These are phyloP conservation scores for Macaria liturata DNA, from an alignment of 2,888 invertebrate genomes.

Conservation along the genomic window DNA sequence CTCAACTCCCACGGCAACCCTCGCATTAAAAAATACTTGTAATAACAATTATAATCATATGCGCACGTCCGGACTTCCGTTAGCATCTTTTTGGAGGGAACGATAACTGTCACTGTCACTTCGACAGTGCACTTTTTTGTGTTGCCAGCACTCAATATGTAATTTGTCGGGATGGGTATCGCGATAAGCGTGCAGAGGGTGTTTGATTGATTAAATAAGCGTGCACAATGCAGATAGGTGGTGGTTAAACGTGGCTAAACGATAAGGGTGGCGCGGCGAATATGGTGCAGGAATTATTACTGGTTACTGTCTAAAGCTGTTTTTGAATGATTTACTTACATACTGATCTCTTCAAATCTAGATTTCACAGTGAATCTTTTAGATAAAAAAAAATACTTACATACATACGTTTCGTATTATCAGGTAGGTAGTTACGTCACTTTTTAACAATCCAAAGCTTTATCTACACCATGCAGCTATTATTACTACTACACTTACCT, in stretches of 20 bases:
- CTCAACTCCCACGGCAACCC: constrained; percentile 66
- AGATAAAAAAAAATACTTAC: too few relatives aligned
- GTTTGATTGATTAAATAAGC: constrained; percentile 80
- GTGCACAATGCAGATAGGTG: constrained; percentile 70
- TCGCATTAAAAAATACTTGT: constrained; percentile 68
- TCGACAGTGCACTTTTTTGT: constrained; percentile 64
- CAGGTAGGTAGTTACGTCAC: too few relatives aligned
- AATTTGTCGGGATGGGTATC: constrained; percentile 75
- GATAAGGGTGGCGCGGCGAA: constrained; percentile 53
- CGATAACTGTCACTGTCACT: constrained; percentile 64
- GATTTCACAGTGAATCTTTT: too few relatives aligned
- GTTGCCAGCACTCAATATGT: constrained; percentile 74
- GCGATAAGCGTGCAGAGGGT: constrained; percentile 68
- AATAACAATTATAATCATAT: constrained; percentile 78
- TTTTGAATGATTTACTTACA: too few relatives aligned
- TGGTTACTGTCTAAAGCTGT: too few relatives aligned
- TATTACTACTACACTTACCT: not conserved
- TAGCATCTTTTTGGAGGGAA: constrained; percentile 47
- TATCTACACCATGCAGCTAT: too few relatives aligned
- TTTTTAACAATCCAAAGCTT: too few relatives aligned
- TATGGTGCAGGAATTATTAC: constrained; percentile 22
- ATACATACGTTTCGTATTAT: too few relatives aligned
- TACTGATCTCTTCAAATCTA: too few relatives aligned
- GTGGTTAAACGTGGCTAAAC: constrained; percentile 62
- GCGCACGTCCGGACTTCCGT: constrained; percentile 71